These are phyloP conservation scores for Propsilocerus akamusi DNA, from an alignment of 1,140 invertebrate genomes.

Conservation along the genomic window DNA sequence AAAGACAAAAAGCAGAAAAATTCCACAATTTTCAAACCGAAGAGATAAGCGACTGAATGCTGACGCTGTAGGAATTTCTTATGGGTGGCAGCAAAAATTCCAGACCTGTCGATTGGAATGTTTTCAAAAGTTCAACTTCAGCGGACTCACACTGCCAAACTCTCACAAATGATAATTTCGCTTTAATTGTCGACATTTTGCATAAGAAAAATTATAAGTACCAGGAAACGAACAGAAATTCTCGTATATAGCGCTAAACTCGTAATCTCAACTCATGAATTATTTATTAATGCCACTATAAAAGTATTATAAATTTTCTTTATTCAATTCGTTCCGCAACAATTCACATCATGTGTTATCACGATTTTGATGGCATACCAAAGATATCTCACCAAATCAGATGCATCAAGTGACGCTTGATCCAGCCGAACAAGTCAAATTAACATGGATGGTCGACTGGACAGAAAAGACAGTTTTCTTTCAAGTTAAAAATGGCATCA, in stretches of 20 bases:
- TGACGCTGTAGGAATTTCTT: too few species aligned
- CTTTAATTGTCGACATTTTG: too few species aligned
- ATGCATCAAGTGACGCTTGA: not conserved
- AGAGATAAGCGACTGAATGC: too few species aligned
- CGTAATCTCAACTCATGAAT: not conserved
- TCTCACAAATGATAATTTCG: too few species aligned
- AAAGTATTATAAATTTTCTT: not conserved
- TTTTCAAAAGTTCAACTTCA: too few species aligned
- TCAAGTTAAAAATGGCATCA: constrained; percentile 22
- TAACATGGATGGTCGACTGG: constrained; percentile 25
- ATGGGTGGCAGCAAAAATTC: too few species aligned
- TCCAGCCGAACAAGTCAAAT: constrained; percentile 13
- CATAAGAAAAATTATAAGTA: not conserved
- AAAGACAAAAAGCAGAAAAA: too few species aligned
- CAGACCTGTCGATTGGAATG: too few species aligned
- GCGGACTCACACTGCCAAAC: too few species aligned
- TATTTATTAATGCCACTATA: not conserved
- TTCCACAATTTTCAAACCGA: too few species aligned
- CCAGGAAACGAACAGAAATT: not conserved
- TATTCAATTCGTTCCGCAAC: not conserved
- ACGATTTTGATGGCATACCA: not conserved
- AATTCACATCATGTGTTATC: not conserved
- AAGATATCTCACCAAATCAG: not conserved
- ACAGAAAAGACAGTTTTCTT: constrained; percentile 24
- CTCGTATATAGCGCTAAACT: not conserved